Conservation (phyloP, 2,888 invertebrate species). For the Myopa testacea region DNA sequence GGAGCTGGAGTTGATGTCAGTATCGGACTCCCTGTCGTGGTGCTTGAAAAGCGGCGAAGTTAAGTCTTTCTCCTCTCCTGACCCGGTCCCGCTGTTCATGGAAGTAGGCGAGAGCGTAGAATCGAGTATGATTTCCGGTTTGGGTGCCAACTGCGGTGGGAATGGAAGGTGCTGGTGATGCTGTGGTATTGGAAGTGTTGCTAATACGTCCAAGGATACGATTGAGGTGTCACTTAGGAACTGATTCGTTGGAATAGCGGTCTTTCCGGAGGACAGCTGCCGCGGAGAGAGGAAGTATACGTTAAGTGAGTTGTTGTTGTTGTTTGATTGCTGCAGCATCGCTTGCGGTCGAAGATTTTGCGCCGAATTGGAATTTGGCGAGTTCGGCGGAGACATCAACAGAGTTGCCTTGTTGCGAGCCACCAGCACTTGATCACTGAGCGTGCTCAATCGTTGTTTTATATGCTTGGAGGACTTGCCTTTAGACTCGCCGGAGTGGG, state of each 20-base stretch:
- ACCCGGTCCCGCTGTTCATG: conserved; percentile 50
- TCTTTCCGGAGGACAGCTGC: conserved; percentile 53
- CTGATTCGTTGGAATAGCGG: conserved; percentile 49
- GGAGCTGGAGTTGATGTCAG: conserved; percentile 8
- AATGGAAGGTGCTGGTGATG: conserved; percentile 42
- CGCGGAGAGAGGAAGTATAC: conserved; percentile 68
- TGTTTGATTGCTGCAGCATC: conserved; percentile 7
- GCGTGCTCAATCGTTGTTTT: conserved; percentile 64
- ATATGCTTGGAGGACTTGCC: conserved; percentile 51
- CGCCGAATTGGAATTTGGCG: conserved; percentile 58
- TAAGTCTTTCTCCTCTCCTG: conserved; percentile 60
- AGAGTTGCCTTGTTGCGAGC: conserved; percentile 58
- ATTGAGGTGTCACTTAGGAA: conserved; percentile 66
- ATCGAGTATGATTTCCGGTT: conserved; percentile 68
- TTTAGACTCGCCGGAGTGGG: conserved; percentile 35
- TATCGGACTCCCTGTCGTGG: conserved; percentile 59
- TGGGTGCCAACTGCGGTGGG: conserved; percentile 61
- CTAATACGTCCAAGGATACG: conserved; percentile 66
- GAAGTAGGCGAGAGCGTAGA: conserved; percentile 66
- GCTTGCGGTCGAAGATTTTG: conserved; percentile 52
- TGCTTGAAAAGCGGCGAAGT: conserved; percentile 60
- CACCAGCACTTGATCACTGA: conserved; percentile 65
- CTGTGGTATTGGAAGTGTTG: conserved; percentile 53
- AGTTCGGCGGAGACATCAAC: conserved; percentile 66
- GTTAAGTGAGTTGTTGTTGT: conserved; percentile 57